Evolutionary conservation across 92 coral and sea anemone species (phyloP).

Genomic region (Paramuricea clavata): DNA sequence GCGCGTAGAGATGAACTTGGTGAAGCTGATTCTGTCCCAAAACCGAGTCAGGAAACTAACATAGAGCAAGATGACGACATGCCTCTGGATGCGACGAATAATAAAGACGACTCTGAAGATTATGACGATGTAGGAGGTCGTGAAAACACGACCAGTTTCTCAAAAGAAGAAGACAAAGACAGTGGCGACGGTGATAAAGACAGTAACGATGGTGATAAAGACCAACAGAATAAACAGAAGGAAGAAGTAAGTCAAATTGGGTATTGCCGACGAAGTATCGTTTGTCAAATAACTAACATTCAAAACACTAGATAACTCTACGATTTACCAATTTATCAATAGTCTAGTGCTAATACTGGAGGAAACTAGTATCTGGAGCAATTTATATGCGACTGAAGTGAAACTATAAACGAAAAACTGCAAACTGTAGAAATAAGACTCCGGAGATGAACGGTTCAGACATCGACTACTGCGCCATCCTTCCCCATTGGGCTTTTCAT

Average conservation of each 20-base stretch:
- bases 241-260: background rate
- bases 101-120: slow-evolving; percentile 25
- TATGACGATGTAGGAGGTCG: slow-evolving; percentile 45
- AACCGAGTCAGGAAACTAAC: background rate
- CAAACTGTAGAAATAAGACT: too few relatives aligned
- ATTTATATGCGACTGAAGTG: too few relatives aligned
- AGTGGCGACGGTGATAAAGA: slow-evolving; percentile 21
- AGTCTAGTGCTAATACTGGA: too few relatives aligned
- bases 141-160: slow-evolving; percentile 16
- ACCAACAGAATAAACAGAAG: background rate
- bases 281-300: too few relatives aligned
- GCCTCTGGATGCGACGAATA: slow-evolving; percentile 28
- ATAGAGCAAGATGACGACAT: background rate
- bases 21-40: background rate
- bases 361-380: too few relatives aligned
- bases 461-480: too few relatives aligned
- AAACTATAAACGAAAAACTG: too few relatives aligned
- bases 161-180: slow-evolving; percentile 65
- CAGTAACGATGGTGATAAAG: slow-evolving; percentile 31
- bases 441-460: too few relatives aligned
- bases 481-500: too few relatives aligned
- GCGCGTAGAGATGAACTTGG: background rate
- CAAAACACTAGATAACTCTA: too few relatives aligned
- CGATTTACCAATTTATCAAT: too few relatives aligned
- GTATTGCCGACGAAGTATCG: too few relatives aligned